Evolutionary conservation across 2,888 invertebrate species (phyloP), one percentile per base, ranked within the genome.

Genomic region (Caenorhabditis parvicauda): DNA sequence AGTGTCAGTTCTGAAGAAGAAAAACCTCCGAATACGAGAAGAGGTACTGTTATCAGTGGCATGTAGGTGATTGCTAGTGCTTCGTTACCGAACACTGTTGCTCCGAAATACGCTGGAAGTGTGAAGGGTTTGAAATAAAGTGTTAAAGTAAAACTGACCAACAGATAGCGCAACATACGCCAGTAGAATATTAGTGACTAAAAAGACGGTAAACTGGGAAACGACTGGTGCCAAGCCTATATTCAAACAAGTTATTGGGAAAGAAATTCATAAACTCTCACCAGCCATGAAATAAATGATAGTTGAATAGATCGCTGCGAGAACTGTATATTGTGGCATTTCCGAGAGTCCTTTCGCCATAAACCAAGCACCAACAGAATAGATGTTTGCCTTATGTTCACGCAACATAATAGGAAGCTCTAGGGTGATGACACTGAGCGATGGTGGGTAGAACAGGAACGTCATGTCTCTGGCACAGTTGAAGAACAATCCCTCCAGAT

Each of bases 401-500:
- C 92, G 85, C 67, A 92, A 85, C 82, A 93, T 92, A 61, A 93
- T 88, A 0, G 92, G 91, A 29, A 92, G 84, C 81, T 94, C 93
- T 0, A 89, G 86, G 72, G 90, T 90, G 82, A 94, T 92, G 32
- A 93, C 94, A 82, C 89, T 90, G 61, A 93, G 89, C 25, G 93
- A 93, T 56, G 92, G 90, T 80, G 92, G 92, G 14, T 92, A 88
- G 83, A 92, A 93, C 79, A 91, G 90, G 83, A 94, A 92, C 4
- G 92, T 92, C 89, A 92, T 90, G 81, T 91, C 75, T 7, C 75
- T 56, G 7, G 65, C 72, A 37, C 67, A 67, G 58, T 75, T 76
- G 62, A 69, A 76, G 48, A 76, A 59, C 14, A 74, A 64, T n/a
- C 76, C 76, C 41, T 75, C 75, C 35, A 75, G 27, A 50, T 74